These are phyloP conservation scores for Enteromius unitaeniatus DNA, from an alignment of 2,797 vertebrate genomes.

Conservation along the genomic window DNA sequence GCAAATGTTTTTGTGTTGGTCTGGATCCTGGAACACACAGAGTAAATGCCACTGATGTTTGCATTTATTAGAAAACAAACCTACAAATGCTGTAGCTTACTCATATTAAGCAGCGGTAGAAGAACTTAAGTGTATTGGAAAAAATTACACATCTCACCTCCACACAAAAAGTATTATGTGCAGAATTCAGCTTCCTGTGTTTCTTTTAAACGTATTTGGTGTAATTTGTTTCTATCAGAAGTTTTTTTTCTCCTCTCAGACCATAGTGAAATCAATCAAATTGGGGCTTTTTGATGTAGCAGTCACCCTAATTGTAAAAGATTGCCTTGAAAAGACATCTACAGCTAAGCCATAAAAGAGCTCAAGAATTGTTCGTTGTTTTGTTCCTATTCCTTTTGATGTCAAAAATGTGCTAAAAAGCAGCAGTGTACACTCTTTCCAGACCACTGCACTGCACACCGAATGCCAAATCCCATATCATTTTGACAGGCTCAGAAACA, in stretches of 20 bases:
- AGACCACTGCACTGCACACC: constrained; percentile 30
- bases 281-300: constrained; percentile 51
- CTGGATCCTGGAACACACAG: background rate
- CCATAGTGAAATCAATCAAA: constrained; percentile 46
- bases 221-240: constrained; percentile 26
- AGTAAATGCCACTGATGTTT: background rate
- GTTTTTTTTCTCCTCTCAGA: background rate
- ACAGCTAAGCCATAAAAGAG: constrained; percentile 43
- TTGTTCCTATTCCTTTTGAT: constrained; percentile 45
- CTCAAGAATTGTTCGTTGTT: constrained; percentile 37
- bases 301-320: constrained; percentile 46
- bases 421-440: constrained; percentile 17
- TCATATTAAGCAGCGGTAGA: background rate
- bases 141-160: background rate
- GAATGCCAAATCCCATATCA: constrained; percentile 30
- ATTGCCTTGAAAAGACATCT: constrained; percentile 46
- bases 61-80: background rate
- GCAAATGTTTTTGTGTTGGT: background rate
- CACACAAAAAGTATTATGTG: background rate
- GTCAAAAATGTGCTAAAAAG: constrained; percentile 31
- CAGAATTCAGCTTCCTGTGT: background rate
- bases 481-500: constrained; percentile 44
- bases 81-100: background rate
- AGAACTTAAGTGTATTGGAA: background rate
- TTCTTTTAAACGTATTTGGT: constrained; percentile 36